Evolutionary conservation across 2,113 vertebrate genomes (phyloP).

Genomic region (Lampris megalopsis): DNA sequence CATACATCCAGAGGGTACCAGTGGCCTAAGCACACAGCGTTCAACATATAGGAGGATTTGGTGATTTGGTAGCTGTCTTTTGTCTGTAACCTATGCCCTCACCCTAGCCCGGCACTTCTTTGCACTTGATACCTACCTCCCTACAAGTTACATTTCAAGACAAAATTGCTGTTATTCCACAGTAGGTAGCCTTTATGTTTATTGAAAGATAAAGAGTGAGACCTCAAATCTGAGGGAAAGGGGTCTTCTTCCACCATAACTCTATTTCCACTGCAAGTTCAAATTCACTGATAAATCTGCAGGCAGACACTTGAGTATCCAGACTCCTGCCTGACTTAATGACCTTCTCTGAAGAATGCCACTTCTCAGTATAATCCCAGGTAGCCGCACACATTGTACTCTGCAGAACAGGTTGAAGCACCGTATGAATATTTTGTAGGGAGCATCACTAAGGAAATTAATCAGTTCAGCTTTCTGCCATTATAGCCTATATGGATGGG

Average conservation of each 20-base stretch:
- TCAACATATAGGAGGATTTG: slow-evolving; percentile 77
- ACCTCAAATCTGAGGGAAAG: neutral
- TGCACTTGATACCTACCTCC: slow-evolving; percentile 59
- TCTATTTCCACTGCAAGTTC: neutral
- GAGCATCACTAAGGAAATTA: neutral
- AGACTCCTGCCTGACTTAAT: slow-evolving; percentile 61
- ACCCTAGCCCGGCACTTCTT: slow-evolving; percentile 53
- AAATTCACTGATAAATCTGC: slow-evolving; percentile 72
- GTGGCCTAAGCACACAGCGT: slow-evolving; percentile 47
- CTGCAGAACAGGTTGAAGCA: slow-evolving; percentile 29
- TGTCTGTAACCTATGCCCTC: slow-evolving; percentile 36
- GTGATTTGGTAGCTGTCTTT: slow-evolving; percentile 61
- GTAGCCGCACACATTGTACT: slow-evolving; percentile 68
- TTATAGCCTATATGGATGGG: neutral
- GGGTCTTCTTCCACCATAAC: neutral
- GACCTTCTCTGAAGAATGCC: slow-evolving; percentile 59
- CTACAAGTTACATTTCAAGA: slow-evolving; percentile 33
- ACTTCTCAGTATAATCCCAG: slow-evolving; percentile 63
- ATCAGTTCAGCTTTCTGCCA: neutral
- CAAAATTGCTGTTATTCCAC: neutral
- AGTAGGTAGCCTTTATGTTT: neutral
- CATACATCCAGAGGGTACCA: slow-evolving; percentile 74
- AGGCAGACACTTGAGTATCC: slow-evolving; percentile 67
- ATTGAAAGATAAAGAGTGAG: neutral
- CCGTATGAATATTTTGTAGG: neutral